Conservation (phyloP, 2,888 invertebrate species). For the Drosophila vallismaia region DNA sequence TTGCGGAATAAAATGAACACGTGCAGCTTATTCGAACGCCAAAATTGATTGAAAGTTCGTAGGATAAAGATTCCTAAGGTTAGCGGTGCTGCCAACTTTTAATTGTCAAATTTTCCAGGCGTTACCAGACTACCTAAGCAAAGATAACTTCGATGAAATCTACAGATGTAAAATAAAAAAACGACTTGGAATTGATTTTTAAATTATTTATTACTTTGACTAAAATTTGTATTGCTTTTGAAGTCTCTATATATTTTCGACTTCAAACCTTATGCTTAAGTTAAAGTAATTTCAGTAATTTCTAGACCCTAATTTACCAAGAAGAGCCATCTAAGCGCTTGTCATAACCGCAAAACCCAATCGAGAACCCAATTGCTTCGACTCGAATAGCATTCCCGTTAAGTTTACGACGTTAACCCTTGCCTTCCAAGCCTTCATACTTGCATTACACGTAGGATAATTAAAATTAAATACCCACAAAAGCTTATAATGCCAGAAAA, state of each 20-base stretch:
- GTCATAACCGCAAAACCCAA: constrained; percentile 58
- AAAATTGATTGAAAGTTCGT: no score
- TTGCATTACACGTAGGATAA: constrained; percentile 43
- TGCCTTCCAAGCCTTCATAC: background rate
- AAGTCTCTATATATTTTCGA: background rate
- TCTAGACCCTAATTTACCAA: constrained; percentile 23
- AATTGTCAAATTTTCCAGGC: background rate
- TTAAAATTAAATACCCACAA: constrained; percentile 69
- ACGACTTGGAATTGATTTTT: no score
- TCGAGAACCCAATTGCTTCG: constrained; percentile 48
- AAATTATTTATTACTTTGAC: no score
- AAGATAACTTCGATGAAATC: no score
- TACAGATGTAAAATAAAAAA: background rate
- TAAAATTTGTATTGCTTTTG: background rate
- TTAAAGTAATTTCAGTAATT: constrained; percentile 3
- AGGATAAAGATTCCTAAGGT: no score
- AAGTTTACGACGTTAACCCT: background rate
- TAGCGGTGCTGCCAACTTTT: background rate
- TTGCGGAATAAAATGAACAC: no score
- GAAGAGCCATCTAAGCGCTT: constrained; percentile 7
- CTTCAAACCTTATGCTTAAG: background rate
- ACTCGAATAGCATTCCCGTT: constrained; percentile 40
- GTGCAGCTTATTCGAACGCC: no score
- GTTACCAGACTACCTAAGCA: background rate
- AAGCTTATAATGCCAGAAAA: constrained; percentile 49